Base-by-base conservation (phyloP, 2,797 vertebrate species). In the Diplodus sargus region DNA sequence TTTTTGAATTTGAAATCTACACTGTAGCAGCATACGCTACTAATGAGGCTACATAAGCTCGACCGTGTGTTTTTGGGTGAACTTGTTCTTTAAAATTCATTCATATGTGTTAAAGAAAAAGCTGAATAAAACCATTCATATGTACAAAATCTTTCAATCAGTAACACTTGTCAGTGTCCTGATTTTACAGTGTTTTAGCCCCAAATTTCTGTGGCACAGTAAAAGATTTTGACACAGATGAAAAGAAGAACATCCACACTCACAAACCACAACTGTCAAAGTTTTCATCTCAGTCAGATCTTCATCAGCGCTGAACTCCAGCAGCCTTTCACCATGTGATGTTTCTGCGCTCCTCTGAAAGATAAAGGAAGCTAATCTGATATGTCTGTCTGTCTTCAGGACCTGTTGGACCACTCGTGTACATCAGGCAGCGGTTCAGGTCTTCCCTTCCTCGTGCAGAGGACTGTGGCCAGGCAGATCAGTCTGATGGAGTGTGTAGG, bases 401-500 rank as follows among this genome's bases (percentile, higher is more conserved):
- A 96, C 77, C 72, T 96, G 79, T 85, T 96, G 92, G 94, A 95
- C 85, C 95, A 96, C 84, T 95, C 96, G 0, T 96, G 95, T 51
- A 96, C 95, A 0, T 96, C 96, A 11, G 96, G 95, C 49, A 96
- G 95, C 34, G 96, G 96, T 28, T 96, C 96, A 4, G 96, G 96
- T 52, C 94, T 96, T 74, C 96, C 96, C 25, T 96, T 96, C 88
- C 94, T 96, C 5, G 95, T 96, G 61, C 95, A 96, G 91, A 95
- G 95, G 85, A 96, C 96, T 0, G 96, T 96, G 76, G 96, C 96
- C 49, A 83, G 96, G 64, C 96, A 96, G 91, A 96, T 96, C 74
- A 96, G 95, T 80, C 89, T 96, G 87, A 59, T 96, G 84, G 96
- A 96, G 91, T 96, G 95, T 86, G 95, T 96, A 1, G 96, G 96